Evolutionary conservation across 2,113 vertebrate species (phyloP), one percentile per base, ranked within the genome.

Genomic region (Petroica traversi): DNA sequence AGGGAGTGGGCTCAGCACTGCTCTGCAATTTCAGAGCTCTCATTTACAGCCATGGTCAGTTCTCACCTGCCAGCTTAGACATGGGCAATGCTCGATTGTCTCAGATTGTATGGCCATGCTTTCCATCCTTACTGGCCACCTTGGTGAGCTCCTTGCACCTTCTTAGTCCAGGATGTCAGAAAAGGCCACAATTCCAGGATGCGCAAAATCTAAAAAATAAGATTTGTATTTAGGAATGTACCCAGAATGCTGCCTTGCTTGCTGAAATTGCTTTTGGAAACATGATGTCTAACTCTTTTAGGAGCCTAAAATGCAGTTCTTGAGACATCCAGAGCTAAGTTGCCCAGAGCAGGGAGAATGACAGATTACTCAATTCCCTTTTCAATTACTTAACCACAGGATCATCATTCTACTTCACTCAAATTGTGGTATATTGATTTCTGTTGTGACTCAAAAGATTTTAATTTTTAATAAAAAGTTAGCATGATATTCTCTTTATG

Each of bases 391-490:
- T 97, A 97, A 95, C 95, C 94, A 57, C 93, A 95, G 80, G 91
- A 95, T 95, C 86, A 93, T 95, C 93, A 93, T 89, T 96, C 83
- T 92, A 46, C 83, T 95, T 92, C 89, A 68, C 68, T 94, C 82
- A 93, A 87, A 93, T 96, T 95, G 95, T 80, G 85, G 94, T 92
- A 62, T 94, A 95, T 96, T 94, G 95, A 97, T 97, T 93, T 95
- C 92, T 95, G 91, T 95, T 95, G 86, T 96, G 94, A 95, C 83
- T 96, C 83, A 33, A 91, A 95, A 93, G 89, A 92, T 95, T 95
- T 95, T 89, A 95, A 96, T 96, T 97, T 95, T 96, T 95, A 89
- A 95, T 96, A 96, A 92, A 95, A 96, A 93, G 57, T 67, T 93
- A 86, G 76, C 45, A 6, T 95, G 89, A 78, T 87, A 81, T 68